These are phyloP conservation scores for Drosophila carrolli DNA, from an alignment of 1,140 invertebrate genomes.

Conservation along the genomic window DNA sequence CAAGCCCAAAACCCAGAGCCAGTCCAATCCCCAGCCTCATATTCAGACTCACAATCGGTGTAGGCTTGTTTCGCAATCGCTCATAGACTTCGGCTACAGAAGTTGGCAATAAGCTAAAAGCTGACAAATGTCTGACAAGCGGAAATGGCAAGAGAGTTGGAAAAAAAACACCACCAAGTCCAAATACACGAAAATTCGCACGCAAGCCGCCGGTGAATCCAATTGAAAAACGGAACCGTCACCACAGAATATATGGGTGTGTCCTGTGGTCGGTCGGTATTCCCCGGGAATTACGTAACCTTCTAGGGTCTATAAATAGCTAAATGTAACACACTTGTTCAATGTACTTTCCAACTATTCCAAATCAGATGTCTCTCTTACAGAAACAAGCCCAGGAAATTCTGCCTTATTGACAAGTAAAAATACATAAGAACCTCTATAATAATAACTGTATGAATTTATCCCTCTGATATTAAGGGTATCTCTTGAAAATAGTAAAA, in stretches of 20 bases:
- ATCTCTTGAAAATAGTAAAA: no score
- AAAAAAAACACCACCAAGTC: constrained; percentile 43
- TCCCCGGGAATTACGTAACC: background rate
- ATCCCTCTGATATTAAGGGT: no score
- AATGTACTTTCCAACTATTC: background rate
- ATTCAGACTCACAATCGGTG: constrained; percentile 45
- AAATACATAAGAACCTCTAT: no score
- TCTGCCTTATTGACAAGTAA: no score
- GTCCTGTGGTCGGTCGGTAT: background rate
- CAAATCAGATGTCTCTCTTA: no score
- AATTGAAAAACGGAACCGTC: constrained; percentile 6
- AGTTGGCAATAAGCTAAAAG: constrained; percentile 79
- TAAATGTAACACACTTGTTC: background rate
- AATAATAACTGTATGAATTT: no score
- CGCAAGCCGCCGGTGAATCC: constrained; percentile 2
- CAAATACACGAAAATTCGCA: constrained; percentile 23
- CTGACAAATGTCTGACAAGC: constrained; percentile 81
- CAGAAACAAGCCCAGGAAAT: no score
- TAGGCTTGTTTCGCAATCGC: constrained; percentile 73
- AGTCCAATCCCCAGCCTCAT: background rate
- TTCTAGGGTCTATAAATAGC: background rate
- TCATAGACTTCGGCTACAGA: constrained; percentile 23
- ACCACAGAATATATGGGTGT: constrained; percentile 11
- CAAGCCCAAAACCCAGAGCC: constrained; percentile 2
- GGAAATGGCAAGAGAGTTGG: constrained; percentile 66